Evolutionary conservation across 2,888 invertebrate species (phyloP).

Genomic region (Drosophila flavopinicola): DNA sequence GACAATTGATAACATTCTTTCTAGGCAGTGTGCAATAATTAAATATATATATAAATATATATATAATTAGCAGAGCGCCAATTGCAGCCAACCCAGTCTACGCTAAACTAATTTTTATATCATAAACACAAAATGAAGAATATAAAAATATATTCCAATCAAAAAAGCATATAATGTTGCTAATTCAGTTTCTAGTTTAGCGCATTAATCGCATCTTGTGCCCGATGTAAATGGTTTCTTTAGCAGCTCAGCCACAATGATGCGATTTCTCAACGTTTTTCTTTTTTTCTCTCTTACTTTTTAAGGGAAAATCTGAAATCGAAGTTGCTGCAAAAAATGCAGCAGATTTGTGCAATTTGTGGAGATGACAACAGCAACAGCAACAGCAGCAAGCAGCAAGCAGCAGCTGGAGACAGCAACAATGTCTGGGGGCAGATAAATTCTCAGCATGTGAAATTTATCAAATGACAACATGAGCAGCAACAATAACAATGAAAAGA

Average conservation of each 20-base stretch:
- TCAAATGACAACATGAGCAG: constrained; percentile 64
- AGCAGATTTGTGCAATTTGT: constrained; percentile 58
- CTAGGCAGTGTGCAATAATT: constrained; percentile 36
- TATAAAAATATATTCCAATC: too few species aligned
- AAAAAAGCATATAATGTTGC: too few species aligned
- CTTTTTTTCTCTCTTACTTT: not conserved
- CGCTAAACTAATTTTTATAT: not conserved
- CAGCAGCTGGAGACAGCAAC: constrained; percentile 2
- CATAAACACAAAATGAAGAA: too few species aligned
- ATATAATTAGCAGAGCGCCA: constrained; percentile 8
- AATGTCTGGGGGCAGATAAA: constrained; percentile 61
- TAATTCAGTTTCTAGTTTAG: not conserved
- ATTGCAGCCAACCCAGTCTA: constrained; percentile 10
- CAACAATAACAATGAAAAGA: constrained; percentile 25
- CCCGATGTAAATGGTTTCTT: not conserved
- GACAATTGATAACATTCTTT: constrained; percentile 56
- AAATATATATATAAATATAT: not conserved
- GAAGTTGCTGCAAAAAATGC: constrained; percentile 39
- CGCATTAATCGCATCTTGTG: not conserved
- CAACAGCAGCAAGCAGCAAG: not conserved
- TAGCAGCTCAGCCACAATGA: constrained; percentile 10
- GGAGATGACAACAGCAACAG: constrained; percentile 7
- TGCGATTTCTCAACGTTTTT: constrained; percentile 9
- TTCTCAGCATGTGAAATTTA: constrained; percentile 74
- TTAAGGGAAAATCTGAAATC: constrained; percentile 33